Base-by-base conservation (phyloP, 2,888 invertebrate genomes). In the Clistopyga incitator region DNA sequence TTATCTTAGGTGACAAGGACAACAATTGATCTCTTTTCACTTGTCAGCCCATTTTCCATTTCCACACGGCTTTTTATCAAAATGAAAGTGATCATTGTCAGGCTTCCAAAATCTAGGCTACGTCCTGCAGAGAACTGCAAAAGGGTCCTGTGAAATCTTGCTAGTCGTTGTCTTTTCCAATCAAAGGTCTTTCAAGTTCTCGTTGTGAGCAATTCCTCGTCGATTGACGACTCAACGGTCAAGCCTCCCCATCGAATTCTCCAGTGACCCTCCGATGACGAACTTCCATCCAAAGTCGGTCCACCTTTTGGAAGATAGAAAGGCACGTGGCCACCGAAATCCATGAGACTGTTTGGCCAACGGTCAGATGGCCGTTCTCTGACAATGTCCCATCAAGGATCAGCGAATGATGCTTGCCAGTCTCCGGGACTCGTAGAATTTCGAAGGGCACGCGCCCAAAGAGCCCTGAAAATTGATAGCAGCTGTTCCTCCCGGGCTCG, bases 401-500 rank as follows among this genome's bases (percentile, higher is more conserved):
- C 68, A 42, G 52, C 20, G 25, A 38, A 38, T 38, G 61, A 76
- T 38, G 47, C 67, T 74, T 65, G 42, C 34, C 45, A 34, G 59
- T 59, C 59, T 52, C 29, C 25, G 47, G 54, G 65, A 78, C 42
- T 61, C 59, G 47, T 54, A 45, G 47, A 18, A 45, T 25, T 67
- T 67, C 61, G 68, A 54, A 71, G 84, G 82, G 64, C 84, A 79
- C 82, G 79, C 76, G 83, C 61, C 70, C 15, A 29, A 56, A 52
- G 61, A n/a, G 65, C 72, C 72, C 68, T 56, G 74, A 82, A 84
- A 86, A 88, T 88, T 90, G 90, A 90, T 90, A 89, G 89, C 90
- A 90, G 90, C 90, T 90, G 90, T 85, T 77, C 77, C 85, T 84
- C 84, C 86, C 86, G 82, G 15, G 47, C 67, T 65, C 50, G 74